Base-by-base conservation (phyloP, 2,797 vertebrate species). In the Acrossocheilus fasciatus region DNA sequence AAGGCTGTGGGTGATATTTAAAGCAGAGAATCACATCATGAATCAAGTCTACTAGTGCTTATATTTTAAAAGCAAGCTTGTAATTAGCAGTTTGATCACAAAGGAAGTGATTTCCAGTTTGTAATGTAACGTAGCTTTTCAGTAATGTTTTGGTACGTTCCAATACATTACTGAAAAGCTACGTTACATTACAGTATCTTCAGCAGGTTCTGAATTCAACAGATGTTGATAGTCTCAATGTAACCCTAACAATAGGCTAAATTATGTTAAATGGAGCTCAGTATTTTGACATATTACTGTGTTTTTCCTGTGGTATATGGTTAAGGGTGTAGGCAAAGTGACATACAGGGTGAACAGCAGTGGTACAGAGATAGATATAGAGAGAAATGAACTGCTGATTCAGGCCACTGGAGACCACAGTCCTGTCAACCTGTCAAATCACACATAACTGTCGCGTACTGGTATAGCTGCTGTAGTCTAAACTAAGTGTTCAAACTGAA, bases 351-450 rank as follows among this genome's bases (percentile, higher is more conserved):
- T 62, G 54, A 26, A 78, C 76, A 10, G 23, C 36, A 78, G 18
- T 76, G 15, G 30, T 6, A 20, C 26, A 76, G n/a, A 26, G 15
- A 36, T 34, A 66, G 30, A 47, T 47, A 18, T 4, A 43, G 70
- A 59, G 20, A 23, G 68, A 75, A 90, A 93, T 91, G 88, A 93
- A 93, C 88, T 87, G 91, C 89, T 94, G 92, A 92, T 91, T 91
- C 86, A 75, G 84, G 87, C 86, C 91, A 74, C 70, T 45, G 82
- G 93, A 90, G 92, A 94, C 87, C 39, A 0, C 52, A 75, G n/a
- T 83, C 66, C 92, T 91, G 91, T 92, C 93, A 93, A 91, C 88
- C 91, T 93, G 92, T 94, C 92, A 92, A n/a, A 90, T 79, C 45
- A 64, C 50, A 86, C 87, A 86, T 15, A 72, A 78, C 72, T 68